Evolutionary conservation across 2,797 vertebrate genomes (phyloP).

Genomic region (Lepus oiostolus): DNA sequence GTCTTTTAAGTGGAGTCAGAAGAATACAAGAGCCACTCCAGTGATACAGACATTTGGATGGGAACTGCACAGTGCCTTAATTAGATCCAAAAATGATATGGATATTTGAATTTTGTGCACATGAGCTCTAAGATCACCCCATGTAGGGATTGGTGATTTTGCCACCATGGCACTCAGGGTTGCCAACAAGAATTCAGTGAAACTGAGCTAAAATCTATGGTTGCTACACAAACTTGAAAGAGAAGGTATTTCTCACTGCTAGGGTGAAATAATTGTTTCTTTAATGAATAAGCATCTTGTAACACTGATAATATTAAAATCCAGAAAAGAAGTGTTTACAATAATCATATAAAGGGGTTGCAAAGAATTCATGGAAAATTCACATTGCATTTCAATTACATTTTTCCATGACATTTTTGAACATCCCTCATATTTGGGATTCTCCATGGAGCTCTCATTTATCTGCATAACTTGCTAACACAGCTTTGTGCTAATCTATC

Average conservation of each 20-base stretch:
- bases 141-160: neutral
- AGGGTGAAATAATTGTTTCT: neutral
- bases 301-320: neutral
- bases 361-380: too few relatives aligned
- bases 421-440: neutral
- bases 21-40: neutral
- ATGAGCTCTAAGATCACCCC: neutral
- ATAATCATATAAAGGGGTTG: neutral
- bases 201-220: neutral
- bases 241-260: neutral
- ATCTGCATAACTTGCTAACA: neutral
- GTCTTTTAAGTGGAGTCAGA: slow-evolving; percentile 21
- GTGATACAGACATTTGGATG: neutral
- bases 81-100: neutral
- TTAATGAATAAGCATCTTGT: neutral
- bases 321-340: slow-evolving; percentile 57
- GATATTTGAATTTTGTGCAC: neutral
- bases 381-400: too few relatives aligned
- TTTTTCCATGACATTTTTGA: too few relatives aligned
- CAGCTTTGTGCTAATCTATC: neutral
- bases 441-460: neutral
- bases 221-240: neutral
- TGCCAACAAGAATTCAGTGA: neutral
- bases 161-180: neutral
- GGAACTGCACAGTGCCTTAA: neutral